phyloP scores from a whole-genome alignment of 1,140 invertebrate genomes.

The Neodiprion pinetum region DNA sequence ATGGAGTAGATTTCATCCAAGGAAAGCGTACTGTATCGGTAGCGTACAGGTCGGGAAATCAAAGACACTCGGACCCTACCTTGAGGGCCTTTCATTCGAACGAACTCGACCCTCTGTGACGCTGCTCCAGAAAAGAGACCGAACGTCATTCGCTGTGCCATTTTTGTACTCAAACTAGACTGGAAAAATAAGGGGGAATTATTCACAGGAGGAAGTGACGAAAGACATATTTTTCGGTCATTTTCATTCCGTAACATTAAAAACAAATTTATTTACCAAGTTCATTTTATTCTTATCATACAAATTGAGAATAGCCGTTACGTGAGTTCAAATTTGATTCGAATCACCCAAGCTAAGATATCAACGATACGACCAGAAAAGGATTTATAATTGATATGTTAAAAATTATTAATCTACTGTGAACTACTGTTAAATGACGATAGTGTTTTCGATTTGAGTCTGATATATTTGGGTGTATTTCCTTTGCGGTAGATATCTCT shows the following conservation, averaged over 20 bases:
- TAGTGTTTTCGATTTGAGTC: too few relatives aligned
- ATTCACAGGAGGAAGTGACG: neutral
- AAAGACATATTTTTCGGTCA: slow-evolving; percentile 14
- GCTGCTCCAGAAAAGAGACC: slow-evolving; percentile 83
- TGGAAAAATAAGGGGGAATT: slow-evolving; percentile 63
- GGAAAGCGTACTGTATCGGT: neutral
- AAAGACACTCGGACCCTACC: slow-evolving; percentile 49
- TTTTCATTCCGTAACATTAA: neutral
- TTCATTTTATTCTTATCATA: slow-evolving; percentile 13
- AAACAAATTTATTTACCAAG: slow-evolving; percentile 11
- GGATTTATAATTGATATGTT: too few relatives aligned
- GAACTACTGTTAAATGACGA: too few relatives aligned
- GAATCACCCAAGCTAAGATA: too few relatives aligned
- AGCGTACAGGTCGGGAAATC: neutral
- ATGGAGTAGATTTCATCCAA: neutral
- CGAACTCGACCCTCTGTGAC: slow-evolving; percentile 93
- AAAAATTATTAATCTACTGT: too few relatives aligned
- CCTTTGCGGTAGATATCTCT: too few relatives aligned
- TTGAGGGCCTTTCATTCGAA: slow-evolving; percentile 95
- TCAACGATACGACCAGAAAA: too few relatives aligned
- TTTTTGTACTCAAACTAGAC: slow-evolving; percentile 92
- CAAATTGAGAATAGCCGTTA: slow-evolving; percentile 8
- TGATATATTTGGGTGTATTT: too few relatives aligned
- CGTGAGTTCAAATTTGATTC: too few relatives aligned
- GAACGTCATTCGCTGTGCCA: slow-evolving; percentile 96